Evolutionary conservation across 2,888 invertebrate genomes (phyloP), one percentile per base, ranked within the genome.

Genomic region (Nomada flava): DNA sequence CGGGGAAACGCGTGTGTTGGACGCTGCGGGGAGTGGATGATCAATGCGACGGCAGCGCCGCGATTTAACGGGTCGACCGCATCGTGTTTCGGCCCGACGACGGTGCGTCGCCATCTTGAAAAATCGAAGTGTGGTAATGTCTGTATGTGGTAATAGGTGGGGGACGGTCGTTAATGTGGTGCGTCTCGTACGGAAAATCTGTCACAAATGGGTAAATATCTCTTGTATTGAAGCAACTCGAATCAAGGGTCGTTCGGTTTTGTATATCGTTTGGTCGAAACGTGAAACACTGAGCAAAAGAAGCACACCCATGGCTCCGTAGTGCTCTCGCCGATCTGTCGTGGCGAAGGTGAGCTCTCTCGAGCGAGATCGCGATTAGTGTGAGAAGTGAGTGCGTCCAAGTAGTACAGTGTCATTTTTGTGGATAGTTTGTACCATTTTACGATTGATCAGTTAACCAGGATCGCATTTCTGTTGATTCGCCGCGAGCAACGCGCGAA

Each of bases 71-170:
- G 60, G 57, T 60, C 67, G 60, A 65, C 88, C 88, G 82, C 86
- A 86, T 89, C 90, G 87, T 82, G 82, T 83, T 79, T 86, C 89
- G 95, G 95, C 94, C 95, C 95, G 94, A 95, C 95, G 95, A 95
- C 95, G 94, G 94, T 94, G 94, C 94, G 95, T 95, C 95, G 95
- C 95, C 95, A 95, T 95, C 95, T 95, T 95, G 95, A 95, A 95
- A 95, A 94, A 95, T 95, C 95, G 94, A 95, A 95, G 95, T 95
- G 95, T 95, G 86, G 95, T 95, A 91, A 91, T 91, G 92, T 92
- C 92, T 90, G 91, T 91, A 92, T 91, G 92, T 91, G 91, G 90
- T 90, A 90, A 90, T 90, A 92, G 91, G 92, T 92, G 92, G 92
- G 92, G 92, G 92, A 91, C 91, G 89, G 88, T 91, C 89, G 91